Percentiles rank a stretch among this genome's conserved stretches.
Evolutionary conservation across 30 jellyfish, hydroid and myxozoan species (phyloP).

Genomic region (Hydractinia echinata): DNA sequence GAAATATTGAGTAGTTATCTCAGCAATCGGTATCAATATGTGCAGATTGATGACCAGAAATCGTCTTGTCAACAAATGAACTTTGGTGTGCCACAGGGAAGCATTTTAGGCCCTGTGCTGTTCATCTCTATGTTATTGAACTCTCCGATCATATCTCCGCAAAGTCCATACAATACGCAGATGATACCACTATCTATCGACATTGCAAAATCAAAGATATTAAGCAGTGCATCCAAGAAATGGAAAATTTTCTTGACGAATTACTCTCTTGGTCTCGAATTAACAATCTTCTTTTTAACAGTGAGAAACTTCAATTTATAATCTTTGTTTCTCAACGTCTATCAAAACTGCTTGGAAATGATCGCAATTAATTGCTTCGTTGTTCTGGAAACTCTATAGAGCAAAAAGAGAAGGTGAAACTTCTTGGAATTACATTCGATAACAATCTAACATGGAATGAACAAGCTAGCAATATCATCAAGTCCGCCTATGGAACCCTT

Average conservation of each 20-base stretch:
- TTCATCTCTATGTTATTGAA: slow-evolving; percentile 47
- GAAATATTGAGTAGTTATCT: too few species aligned
- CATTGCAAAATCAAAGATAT: slow-evolving; percentile 39
- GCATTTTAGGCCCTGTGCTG: slow-evolving; percentile 56
- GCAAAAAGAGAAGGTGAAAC: slow-evolving; percentile 9
- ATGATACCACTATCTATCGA: slow-evolving; percentile 57
- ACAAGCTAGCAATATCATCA: background rate
- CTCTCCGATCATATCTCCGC: too few species aligned
- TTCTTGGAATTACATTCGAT: slow-evolving; percentile 15
- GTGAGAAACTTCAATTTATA: too few species aligned
- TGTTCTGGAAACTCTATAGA: too few species aligned
- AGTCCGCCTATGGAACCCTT: slow-evolving; percentile 19
- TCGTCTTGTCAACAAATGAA: slow-evolving; percentile 14
- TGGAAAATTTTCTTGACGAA: background rate
- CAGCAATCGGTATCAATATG: too few species aligned
- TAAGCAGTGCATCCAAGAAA: background rate
- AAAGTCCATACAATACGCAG: slow-evolving; percentile 54
- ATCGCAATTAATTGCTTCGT: too few species aligned
- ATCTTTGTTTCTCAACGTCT: too few species aligned
- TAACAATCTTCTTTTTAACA: slow-evolving; percentile 17
- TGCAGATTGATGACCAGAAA: slow-evolving; percentile 21
- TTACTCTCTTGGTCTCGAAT: background rate
- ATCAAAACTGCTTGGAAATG: too few species aligned
- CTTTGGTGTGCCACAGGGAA: slow-evolving; percentile 55
- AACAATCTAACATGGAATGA: slow-evolving; percentile 6